A percentile compares a stretch with the other conserved stretches of the same genome.
Conservation (phyloP, 2,797 vertebrate genomes). For the Paguma larvata region DNA sequence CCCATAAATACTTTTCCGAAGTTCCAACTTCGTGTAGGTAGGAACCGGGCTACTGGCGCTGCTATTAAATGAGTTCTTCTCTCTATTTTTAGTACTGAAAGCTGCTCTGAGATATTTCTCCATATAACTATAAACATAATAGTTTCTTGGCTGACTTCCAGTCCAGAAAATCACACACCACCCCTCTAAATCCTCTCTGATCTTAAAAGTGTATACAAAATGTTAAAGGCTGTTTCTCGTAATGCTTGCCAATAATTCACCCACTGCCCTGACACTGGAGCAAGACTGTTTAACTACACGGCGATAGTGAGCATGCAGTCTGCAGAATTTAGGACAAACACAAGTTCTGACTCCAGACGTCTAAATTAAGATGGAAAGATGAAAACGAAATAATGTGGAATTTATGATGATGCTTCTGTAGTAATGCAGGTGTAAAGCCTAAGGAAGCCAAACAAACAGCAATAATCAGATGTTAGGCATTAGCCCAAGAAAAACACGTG, state of each 20-base stretch:
- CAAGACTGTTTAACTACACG: neutral
- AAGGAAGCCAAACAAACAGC: slow-evolving; percentile 4
- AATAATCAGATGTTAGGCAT: neutral
- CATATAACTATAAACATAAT: slow-evolving; percentile 63
- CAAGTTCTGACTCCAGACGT: neutral
- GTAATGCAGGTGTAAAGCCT: neutral
- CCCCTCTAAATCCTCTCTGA: slow-evolving; percentile 47
- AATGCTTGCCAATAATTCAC: slow-evolving; percentile 26
- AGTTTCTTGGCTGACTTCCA: slow-evolving; percentile 64
- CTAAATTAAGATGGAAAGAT: slow-evolving; percentile 27
- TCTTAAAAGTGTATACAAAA: slow-evolving; percentile 51
- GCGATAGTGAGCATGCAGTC: neutral
- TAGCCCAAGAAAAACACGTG: neutral
- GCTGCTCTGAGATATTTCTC: slow-evolving; percentile 57
- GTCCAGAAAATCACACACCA: neutral
- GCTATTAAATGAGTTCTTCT: slow-evolving; percentile 62
- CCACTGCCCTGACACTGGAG: neutral
- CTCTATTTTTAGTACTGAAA: slow-evolving; percentile 72
- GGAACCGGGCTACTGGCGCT: neutral
- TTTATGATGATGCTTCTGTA: neutral
- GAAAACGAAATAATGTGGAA: slow-evolving; percentile 14
- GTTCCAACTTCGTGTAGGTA: slow-evolving; percentile 49
- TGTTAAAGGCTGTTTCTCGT: slow-evolving; percentile 15
- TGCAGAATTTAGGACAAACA: neutral
- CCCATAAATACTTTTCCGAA: slow-evolving; percentile 71